Evolutionary conservation across 2,888 invertebrate species (phyloP).

Genomic region (Bellardia pandia): DNA sequence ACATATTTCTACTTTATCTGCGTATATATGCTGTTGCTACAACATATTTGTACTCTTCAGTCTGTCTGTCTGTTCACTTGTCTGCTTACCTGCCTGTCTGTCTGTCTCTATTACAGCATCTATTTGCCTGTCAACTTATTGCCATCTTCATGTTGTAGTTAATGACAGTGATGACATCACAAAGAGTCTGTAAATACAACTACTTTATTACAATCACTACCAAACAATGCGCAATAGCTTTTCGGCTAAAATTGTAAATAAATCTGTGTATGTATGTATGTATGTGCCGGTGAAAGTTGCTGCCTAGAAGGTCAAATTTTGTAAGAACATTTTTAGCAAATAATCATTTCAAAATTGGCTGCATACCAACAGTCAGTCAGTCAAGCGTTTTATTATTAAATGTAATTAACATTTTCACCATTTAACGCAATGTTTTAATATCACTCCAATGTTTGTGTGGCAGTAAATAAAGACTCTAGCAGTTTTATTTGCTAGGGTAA

Average conservation of each 20-base stretch:
- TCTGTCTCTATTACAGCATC: conserved; percentile 13
- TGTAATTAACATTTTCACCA: conserved; percentile 70
- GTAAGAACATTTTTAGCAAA: conserved; percentile 54
- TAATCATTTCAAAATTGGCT: conserved; percentile 52
- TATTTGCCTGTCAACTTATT: conserved; percentile 56
- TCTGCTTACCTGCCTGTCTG: conserved; percentile 5
- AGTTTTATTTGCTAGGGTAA: background rate
- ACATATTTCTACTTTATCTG: too few species aligned
- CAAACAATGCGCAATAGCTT: conserved; percentile 3
- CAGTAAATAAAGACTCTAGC: conserved; percentile 5
- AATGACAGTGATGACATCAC: conserved; percentile 61
- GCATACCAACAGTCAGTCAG: conserved; percentile 39
- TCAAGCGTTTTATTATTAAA: conserved; percentile 70
- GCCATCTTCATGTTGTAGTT: conserved; percentile 54
- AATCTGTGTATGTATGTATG: too few species aligned
- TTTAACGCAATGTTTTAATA: conserved; percentile 65
- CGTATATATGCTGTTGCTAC: background rate
- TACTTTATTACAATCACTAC: conserved; percentile 29
- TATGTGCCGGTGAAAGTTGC: background rate
- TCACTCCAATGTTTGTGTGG: conserved; percentile 12
- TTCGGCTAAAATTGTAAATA: background rate
- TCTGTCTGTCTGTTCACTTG: too few species aligned
- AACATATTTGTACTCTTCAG: too few species aligned
- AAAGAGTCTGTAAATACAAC: conserved; percentile 42
- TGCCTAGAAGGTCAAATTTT: conserved; percentile 48